A percentile compares a stretch with the other conserved stretches of the same genome.
phyloP scores from a whole-genome alignment of 1,140 invertebrate species.

The Leptinotarsa undecemlineata region DNA sequence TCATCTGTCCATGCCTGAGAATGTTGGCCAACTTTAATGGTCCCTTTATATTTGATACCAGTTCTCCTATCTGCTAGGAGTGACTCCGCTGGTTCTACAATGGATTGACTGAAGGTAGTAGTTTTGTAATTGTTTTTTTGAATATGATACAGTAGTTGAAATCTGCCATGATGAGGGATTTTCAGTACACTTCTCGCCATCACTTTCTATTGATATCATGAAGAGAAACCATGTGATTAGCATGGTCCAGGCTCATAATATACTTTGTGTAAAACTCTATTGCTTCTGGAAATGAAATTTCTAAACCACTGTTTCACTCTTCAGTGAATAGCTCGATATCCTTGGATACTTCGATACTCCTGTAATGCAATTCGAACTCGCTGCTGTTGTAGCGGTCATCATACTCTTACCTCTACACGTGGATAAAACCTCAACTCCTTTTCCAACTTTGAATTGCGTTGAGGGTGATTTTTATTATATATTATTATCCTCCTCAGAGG shows the following conservation, averaged over 20 bases:
- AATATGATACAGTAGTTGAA: not conserved
- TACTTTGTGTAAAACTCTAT: conserved; percentile 9
- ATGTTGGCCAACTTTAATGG: not conserved
- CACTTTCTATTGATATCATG: not conserved
- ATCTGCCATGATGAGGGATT: not conserved
- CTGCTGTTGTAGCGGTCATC: too few relatives aligned
- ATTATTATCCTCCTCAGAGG: too few relatives aligned
- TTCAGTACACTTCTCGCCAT: not conserved
- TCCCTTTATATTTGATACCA: not conserved
- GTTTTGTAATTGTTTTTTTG: not conserved
- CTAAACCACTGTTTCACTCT: not conserved
- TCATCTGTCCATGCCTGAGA: not conserved
- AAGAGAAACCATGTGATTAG: not conserved
- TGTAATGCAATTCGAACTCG: too few relatives aligned
- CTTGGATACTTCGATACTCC: not conserved
- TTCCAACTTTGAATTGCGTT: too few relatives aligned
- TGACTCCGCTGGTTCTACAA: not conserved
- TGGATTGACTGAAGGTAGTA: not conserved
- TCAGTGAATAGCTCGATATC: too few relatives aligned
- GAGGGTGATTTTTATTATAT: too few relatives aligned
- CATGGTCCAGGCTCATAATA: not conserved
- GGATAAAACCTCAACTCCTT: too few relatives aligned
- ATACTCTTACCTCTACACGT: too few relatives aligned
- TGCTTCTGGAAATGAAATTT: not conserved
- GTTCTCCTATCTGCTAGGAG: not conserved